A percentile compares a stretch with the other conserved stretches of the same genome.
Evolutionary conservation across 2,888 invertebrate genomes (phyloP).

Genomic region (Ischnus inquisitorius): DNA sequence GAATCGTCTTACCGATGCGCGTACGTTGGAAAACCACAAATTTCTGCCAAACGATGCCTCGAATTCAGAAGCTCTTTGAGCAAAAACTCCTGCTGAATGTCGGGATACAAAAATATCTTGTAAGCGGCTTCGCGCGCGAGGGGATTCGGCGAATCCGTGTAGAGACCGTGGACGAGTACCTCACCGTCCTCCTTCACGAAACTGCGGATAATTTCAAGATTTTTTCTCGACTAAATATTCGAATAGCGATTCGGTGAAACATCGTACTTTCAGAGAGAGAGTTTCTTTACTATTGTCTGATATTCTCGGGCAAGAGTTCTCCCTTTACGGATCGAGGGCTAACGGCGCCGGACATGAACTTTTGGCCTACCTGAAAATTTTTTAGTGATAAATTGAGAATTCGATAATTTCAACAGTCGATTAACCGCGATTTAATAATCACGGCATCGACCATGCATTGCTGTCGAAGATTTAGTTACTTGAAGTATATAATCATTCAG

Average conservation of each 20-base stretch:
- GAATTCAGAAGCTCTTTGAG: slow-evolving; percentile 91
- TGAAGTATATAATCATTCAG: slow-evolving; percentile 95
- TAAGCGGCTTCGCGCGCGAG: slow-evolving; percentile 95
- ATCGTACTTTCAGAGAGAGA: slow-evolving; percentile 28
- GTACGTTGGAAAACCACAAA: slow-evolving; percentile 96
- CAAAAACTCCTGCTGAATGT: slow-evolving; percentile 91
- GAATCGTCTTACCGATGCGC: slow-evolving; percentile 89
- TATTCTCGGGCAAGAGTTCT: slow-evolving; percentile 89
- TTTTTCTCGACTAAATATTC: neutral
- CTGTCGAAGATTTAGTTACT: slow-evolving; percentile 73
- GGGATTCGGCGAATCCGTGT: slow-evolving; percentile 93
- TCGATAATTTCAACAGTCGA: neutral
- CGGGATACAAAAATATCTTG: slow-evolving; percentile 93
- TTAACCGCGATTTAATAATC: neutral
- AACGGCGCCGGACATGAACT: slow-evolving; percentile 92
- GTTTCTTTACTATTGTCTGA: slow-evolving; percentile 89
- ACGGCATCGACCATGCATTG: neutral
- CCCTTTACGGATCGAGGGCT: slow-evolving; percentile 90
- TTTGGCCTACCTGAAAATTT: slow-evolving; percentile 89
- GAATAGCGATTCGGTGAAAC: neutral
- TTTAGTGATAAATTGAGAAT: slow-evolving; percentile 14
- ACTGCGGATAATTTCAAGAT: slow-evolving; percentile 79
- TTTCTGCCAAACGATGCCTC: slow-evolving; percentile 92
- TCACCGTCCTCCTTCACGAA: slow-evolving; percentile 90
- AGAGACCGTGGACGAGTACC: slow-evolving; percentile 92